Base-by-base conservation (phyloP, 2,797 vertebrate species). In the Octomys mimax region DNA sequence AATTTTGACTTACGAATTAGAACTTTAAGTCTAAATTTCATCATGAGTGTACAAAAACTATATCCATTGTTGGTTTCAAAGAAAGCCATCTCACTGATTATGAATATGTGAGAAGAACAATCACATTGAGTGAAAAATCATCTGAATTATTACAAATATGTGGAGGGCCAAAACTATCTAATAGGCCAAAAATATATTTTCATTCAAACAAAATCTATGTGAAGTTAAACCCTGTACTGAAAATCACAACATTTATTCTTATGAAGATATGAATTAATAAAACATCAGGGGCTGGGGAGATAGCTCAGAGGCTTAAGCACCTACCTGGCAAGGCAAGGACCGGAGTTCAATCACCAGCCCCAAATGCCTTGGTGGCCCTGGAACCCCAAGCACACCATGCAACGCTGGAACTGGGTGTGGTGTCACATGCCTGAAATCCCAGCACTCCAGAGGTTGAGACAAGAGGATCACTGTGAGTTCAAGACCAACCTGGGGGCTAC, bases 161-260 rank as follows among this genome's bases (percentile, higher is more conserved):
- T 66, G 39, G 57, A 70, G 36, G n/a, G 33, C 22, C 54, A 31
- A 90, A 83, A 92, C 64, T 78, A 39, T 26, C 31, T 80, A 28
- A 89, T 57, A 39, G 70, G 24, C 42, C 78, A 92, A 52, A 89
- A 86, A 61, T 49, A 2, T 19, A 12, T 91, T 92, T 92, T 49
- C 57, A 79, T 85, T 68, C 68, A 68, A 31, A 36, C 57, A 84
- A 93, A 91, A 31, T 54, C 49, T 61, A 21, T 57, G 84, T 79
- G 68, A 73, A 85, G 36, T 88, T 94, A 89, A 19, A 91, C 39
- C 46, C 39, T 92, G 8, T 61, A 39, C 86, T 68, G 31, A 87
- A 95, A 91, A 36, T 80, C 13, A 83, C 28, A 86, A 91, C 81
- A 79, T 77, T 78, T 86, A 64, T 95, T 93, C 13, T 64, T 83